Evolutionary conservation across 2,113 vertebrate genomes (phyloP), one percentile per base, ranked within the genome.

Genomic region (Falco punctatus): DNA sequence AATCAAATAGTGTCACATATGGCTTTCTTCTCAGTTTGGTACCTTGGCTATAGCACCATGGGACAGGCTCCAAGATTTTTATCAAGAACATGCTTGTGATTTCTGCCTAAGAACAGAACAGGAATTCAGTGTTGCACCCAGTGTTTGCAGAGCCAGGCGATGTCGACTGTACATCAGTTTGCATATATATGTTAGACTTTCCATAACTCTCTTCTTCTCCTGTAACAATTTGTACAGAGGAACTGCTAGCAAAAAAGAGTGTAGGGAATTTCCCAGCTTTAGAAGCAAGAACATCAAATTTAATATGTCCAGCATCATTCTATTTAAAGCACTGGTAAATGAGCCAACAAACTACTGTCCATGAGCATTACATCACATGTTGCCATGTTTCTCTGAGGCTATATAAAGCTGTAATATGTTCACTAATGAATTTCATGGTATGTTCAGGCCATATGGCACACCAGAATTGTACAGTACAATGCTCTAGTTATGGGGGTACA

Each of bases 271-370:
- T 94, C 81, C 81, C 70, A 38, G 88, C 73, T 52, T 82, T 42
- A 85, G 89, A 87, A 87, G 66, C 35, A 79, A 61, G 84, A 40
- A 67, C 58, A 84, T 81, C 24, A 81, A 94, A 92, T 85, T 65
- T 81, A 77, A 91, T 57, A 42, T 91, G 84, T 89, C 79, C 59
- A 15, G 54, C 70, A 66, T 12, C 5, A 0, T 89, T 90, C 95
- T 94, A 95, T 96, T 96, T 95, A 97, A 97, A 97, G 95, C 93
- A 88, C 91, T 95, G 84, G 86, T 88, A 97, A 97, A 95, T 86
- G 91, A 95, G 94, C 92, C 95, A 97, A 95, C 91, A 91, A 95
- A 88, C 91, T 96, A 94, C 96, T 97, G 97, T 97, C 97, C 91
- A 16, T 80, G 74, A 97, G 94, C 94, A 92, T 96, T 96, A 93